Conservation (phyloP, 2,113 vertebrate species). For the Ophiodon elongatus region DNA sequence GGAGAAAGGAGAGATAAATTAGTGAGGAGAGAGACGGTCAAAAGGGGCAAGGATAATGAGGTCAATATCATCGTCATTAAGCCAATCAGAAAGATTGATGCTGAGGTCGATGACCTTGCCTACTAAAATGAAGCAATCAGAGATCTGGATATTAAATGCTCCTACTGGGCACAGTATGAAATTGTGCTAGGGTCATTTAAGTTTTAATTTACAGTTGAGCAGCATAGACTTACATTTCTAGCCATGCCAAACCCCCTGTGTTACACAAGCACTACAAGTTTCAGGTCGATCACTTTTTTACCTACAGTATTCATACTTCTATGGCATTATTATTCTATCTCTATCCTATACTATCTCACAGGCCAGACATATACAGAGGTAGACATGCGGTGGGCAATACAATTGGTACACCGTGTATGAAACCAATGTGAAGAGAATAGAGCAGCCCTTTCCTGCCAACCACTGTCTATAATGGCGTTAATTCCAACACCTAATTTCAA, state of each 20-base stretch:
- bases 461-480: neutral
- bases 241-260: neutral
- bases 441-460: neutral
- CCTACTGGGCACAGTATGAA: constrained; percentile 47
- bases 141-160: constrained; percentile 64
- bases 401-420: no score
- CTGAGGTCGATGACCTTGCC: constrained; percentile 82
- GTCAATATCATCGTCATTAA: constrained; percentile 86
- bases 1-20: constrained; percentile 80
- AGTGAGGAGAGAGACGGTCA: constrained; percentile 62
- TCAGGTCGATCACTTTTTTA: constrained; percentile 5
- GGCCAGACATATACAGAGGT: neutral
- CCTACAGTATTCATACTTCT: neutral
- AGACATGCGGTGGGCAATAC: neutral
- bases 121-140: constrained; percentile 62
- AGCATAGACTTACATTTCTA: constrained; percentile 26
- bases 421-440: neutral
- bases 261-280: constrained; percentile 11
- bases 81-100: constrained; percentile 87
- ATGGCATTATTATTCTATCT: no score
- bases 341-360: no score
- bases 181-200: constrained; percentile 49
- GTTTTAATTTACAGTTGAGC: constrained; percentile 60
- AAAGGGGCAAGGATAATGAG: constrained; percentile 80
- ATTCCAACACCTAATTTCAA: neutral